A percentile compares a stretch with the other conserved stretches of the same genome.
phyloP scores from a whole-genome alignment of 2,113 vertebrate genomes.

The Peromyscus polionotus region DNA sequence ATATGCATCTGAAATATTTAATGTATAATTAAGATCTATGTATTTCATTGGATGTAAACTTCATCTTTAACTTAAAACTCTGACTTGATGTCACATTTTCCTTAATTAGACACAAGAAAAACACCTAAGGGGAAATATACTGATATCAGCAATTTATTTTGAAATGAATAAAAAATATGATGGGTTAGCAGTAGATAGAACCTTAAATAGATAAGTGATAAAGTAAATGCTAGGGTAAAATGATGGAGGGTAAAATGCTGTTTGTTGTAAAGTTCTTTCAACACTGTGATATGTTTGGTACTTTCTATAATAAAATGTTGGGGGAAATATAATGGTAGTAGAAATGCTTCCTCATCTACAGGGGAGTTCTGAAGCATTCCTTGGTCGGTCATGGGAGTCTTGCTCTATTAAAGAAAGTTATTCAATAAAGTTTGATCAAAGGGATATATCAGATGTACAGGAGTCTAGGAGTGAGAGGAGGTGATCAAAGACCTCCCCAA shows the following conservation, averaged over 20 bases:
- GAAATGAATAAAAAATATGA: constrained; percentile 5
- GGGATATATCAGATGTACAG: neutral
- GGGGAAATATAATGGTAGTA: neutral
- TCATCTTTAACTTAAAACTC: constrained; percentile 9
- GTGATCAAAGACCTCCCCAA: neutral
- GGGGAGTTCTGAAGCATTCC: neutral
- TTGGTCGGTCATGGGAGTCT: neutral
- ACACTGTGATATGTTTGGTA: neutral
- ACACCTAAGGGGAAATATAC: neutral
- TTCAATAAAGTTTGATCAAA: constrained; percentile 29
- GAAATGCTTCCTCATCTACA: neutral
- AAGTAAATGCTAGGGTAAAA: constrained; percentile 9
- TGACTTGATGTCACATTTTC: neutral
- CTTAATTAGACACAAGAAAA: neutral
- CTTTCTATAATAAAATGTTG: constrained; percentile 21
- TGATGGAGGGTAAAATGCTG: neutral
- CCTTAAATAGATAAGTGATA: neutral
- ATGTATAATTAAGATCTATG: neutral
- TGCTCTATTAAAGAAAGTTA: constrained; percentile 33
- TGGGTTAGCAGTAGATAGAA: neutral
- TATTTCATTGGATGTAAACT: neutral
- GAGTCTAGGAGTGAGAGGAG: neutral
- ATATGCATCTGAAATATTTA: neutral
- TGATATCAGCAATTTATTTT: constrained; percentile 59
- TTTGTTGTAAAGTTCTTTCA: constrained; percentile 30